Evolutionary conservation across 2,888 invertebrate genomes (phyloP).

Genomic region (Saturnia japonica): DNA sequence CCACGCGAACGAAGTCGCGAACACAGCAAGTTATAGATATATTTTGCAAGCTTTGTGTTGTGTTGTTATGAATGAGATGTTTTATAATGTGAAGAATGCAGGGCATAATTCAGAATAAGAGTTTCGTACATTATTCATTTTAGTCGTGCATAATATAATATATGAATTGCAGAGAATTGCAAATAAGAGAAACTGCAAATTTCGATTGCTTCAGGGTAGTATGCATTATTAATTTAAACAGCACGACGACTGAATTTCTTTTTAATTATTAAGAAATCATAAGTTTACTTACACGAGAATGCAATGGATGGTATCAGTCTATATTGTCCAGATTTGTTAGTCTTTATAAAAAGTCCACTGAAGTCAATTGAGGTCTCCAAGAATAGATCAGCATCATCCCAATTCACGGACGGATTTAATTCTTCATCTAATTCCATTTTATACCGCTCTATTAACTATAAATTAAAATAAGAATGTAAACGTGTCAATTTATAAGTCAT

Average conservation of each 20-base stretch:
- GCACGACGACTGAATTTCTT: neutral
- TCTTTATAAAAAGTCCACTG: conserved; percentile 52
- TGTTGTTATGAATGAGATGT: neutral
- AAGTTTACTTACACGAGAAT: conserved; percentile 48
- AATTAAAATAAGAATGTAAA: neutral
- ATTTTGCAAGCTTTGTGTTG: neutral
- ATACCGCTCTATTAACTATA: conserved; percentile 56
- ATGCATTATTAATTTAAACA: no score
- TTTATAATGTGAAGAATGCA: no score
- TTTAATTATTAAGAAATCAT: neutral
- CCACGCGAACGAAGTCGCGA: no score
- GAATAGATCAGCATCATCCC: conserved; percentile 54
- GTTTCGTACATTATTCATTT: no score
- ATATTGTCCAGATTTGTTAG: conserved; percentile 47
- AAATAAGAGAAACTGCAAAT: neutral
- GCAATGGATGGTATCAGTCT: conserved; percentile 47
- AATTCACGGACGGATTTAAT: conserved; percentile 46
- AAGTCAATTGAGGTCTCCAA: conserved; percentile 59
- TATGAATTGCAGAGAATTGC: no score
- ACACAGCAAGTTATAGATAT: neutral
- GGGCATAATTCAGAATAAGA: no score
- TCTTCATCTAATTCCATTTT: conserved; percentile 42
- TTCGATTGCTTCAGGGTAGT: neutral
- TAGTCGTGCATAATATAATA: no score
- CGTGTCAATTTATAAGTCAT: neutral